Evolutionary conservation across 2,797 vertebrate genomes (phyloP).

Genomic region (Erethizon dorsatum): DNA sequence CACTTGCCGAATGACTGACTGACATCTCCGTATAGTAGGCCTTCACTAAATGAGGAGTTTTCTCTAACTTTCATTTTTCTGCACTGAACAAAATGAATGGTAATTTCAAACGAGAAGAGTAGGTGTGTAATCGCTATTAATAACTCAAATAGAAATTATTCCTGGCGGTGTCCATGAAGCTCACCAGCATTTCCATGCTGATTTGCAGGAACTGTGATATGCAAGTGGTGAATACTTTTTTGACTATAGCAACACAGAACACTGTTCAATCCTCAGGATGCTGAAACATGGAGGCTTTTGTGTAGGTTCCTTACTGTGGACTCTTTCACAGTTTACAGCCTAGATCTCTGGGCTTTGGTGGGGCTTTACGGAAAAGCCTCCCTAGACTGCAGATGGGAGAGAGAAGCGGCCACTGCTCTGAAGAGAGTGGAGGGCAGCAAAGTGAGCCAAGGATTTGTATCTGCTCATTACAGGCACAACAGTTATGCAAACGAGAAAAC

Average conservation of each 20-base stretch:
- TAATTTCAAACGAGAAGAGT: slow-evolving; percentile 13
- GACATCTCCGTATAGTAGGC: background rate
- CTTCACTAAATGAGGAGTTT: background rate
- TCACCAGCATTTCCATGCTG: background rate
- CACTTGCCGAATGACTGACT: background rate
- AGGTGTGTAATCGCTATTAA: background rate
- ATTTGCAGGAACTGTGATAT: background rate
- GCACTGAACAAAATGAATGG: background rate
- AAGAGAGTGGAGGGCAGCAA: slow-evolving; percentile 72
- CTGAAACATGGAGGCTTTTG: background rate
- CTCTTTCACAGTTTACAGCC: background rate
- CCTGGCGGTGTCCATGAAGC: background rate
- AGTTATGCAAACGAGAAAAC: slow-evolving; percentile 80
- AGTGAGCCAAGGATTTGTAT: slow-evolving; percentile 82
- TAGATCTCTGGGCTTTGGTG: background rate
- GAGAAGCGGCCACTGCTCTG: slow-evolving; percentile 21
- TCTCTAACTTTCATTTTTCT: background rate
- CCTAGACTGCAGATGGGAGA: slow-evolving; percentile 38
- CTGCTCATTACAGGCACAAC: slow-evolving; percentile 77
- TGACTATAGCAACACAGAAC: background rate
- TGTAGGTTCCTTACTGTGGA: background rate
- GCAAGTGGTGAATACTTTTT: background rate
- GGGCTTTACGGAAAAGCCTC: background rate
- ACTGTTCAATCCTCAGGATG: background rate
- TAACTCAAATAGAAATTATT: background rate